Percentiles rank a stretch among this genome's conserved stretches.
Evolutionary conservation across 2,888 invertebrate genomes (phyloP).

Genomic region (Athalia rosae): DNA sequence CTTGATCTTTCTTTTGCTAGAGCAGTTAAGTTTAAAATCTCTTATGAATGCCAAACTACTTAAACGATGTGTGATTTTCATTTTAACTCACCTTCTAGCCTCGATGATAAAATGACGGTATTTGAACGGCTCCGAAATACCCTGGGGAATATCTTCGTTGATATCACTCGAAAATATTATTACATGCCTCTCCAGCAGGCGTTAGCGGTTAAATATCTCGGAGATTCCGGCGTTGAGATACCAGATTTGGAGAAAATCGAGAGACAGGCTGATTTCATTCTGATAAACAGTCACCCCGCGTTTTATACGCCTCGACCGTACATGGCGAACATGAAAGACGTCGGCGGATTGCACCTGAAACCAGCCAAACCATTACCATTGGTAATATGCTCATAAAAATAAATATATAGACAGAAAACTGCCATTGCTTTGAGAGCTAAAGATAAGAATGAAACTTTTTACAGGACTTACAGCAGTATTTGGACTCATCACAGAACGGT

Average conservation of each 20-base stretch:
- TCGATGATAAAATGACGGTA: slow-evolving; percentile 74
- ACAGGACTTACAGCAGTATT: slow-evolving; percentile 43
- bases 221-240: slow-evolving; percentile 57
- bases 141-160: slow-evolving; percentile 67
- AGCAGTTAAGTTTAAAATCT: too few relatives aligned
- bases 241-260: slow-evolving; percentile 60
- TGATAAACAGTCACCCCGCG: slow-evolving; percentile 70
- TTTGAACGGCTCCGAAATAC: slow-evolving; percentile 75
- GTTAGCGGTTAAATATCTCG: slow-evolving; percentile 65
- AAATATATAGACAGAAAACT: neutral
- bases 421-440: neutral
- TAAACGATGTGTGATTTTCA: too few relatives aligned
- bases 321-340: slow-evolving; percentile 70
- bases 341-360: slow-evolving; percentile 65
- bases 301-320: slow-evolving; percentile 69
- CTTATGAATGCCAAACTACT: too few relatives aligned
- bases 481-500: slow-evolving; percentile 45
- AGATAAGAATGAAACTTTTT: slow-evolving; percentile 14
- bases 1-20: too few relatives aligned
- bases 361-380: slow-evolving; percentile 35
- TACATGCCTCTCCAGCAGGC: slow-evolving; percentile 71
- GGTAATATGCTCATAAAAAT: slow-evolving; percentile 20
- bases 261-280: slow-evolving; percentile 66
- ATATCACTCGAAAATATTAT: slow-evolving; percentile 62
- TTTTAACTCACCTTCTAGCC: slow-evolving; percentile 52